phyloP scores from a whole-genome alignment of 2,888 invertebrate genomes.

The Drosophila flavopinicola region DNA sequence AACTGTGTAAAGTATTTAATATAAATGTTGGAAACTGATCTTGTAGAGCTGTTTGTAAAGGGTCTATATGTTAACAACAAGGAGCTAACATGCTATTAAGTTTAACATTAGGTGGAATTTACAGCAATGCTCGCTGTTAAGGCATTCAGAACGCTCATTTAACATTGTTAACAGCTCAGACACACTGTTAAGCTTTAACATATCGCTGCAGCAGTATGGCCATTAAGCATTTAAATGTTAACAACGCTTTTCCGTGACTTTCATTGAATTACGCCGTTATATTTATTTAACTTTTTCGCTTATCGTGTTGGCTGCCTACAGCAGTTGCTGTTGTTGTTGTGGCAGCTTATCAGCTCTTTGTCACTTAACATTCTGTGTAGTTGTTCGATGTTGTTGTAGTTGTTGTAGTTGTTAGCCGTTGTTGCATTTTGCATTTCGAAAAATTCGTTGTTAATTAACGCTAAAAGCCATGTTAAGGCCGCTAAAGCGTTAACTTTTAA shows the following conservation, averaged over 20 bases:
- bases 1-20: not conserved
- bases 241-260: constrained; percentile 7
- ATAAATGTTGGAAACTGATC: not conserved
- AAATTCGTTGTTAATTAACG: constrained; percentile 81
- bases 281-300: constrained; percentile 41
- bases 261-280: constrained; percentile 26
- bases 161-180: too few relatives aligned
- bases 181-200: not conserved
- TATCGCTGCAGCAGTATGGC: too few relatives aligned
- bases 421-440: constrained; percentile 60
- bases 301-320: constrained; percentile 43
- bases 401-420: constrained; percentile 33
- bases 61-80: too few relatives aligned
- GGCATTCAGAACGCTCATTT: too few relatives aligned
- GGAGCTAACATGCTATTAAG: too few relatives aligned
- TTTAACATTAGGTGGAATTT: not conserved
- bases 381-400: constrained; percentile 34
- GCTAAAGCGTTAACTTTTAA: constrained; percentile 80
- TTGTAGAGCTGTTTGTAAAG: too few relatives aligned
- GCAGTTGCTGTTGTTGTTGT: constrained; percentile 25
- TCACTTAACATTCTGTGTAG: constrained; percentile 64
- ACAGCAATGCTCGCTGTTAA: constrained; percentile 10
- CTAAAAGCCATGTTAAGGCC: constrained; percentile 80
- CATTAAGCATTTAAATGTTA: constrained; percentile 3
- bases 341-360: constrained; percentile 66